phyloP scores from a whole-genome alignment of 2,113 vertebrate species.

The Hoplias malabaricus region DNA sequence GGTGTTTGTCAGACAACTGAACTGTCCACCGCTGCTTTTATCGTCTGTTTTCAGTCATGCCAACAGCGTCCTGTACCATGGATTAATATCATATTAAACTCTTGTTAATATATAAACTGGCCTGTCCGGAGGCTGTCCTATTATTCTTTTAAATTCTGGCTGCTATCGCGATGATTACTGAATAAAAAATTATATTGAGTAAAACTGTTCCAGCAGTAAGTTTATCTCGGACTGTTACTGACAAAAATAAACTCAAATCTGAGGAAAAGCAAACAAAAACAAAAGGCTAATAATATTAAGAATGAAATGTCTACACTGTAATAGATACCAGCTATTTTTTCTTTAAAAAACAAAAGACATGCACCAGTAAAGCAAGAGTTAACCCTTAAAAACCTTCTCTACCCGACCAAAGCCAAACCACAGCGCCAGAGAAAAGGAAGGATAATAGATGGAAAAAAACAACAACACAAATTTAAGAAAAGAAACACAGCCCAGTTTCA shows the following conservation, averaged over 20 bases:
- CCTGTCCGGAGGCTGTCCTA: slow-evolving; percentile 84
- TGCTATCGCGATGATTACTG: slow-evolving; percentile 78
- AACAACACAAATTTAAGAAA: slow-evolving; percentile 72
- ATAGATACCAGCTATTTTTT: slow-evolving; percentile 99
- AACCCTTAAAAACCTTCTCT: slow-evolving; percentile 78
- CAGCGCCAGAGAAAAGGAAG: slow-evolving; percentile 76
- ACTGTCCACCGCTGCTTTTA: slow-evolving; percentile 56
- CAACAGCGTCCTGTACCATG: slow-evolving; percentile 74
- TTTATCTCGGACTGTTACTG: slow-evolving; percentile 90
- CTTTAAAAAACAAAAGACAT: slow-evolving; percentile 67
- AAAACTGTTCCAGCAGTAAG: slow-evolving; percentile 99
- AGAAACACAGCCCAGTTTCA: slow-evolving; percentile 73
- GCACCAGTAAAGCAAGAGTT: slow-evolving; percentile 84
- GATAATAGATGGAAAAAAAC: too few relatives aligned
- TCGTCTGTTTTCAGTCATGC: slow-evolving; percentile 61
- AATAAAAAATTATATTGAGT: slow-evolving; percentile 83
- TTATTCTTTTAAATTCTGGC: slow-evolving; percentile 68
- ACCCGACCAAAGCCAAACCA: slow-evolving; percentile 79
- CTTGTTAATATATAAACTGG: slow-evolving; percentile 58
- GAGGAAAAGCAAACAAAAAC: too few relatives aligned
- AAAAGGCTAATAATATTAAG: slow-evolving; percentile 86
- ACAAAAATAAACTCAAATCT: slow-evolving; percentile 83
- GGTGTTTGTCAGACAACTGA: slow-evolving; percentile 58
- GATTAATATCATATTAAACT: slow-evolving; percentile 65
- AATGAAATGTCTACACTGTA: slow-evolving; percentile 89